These are phyloP conservation scores for Thomomys bottae DNA, from an alignment of 2,113 vertebrate species.

Conservation along the genomic window DNA sequence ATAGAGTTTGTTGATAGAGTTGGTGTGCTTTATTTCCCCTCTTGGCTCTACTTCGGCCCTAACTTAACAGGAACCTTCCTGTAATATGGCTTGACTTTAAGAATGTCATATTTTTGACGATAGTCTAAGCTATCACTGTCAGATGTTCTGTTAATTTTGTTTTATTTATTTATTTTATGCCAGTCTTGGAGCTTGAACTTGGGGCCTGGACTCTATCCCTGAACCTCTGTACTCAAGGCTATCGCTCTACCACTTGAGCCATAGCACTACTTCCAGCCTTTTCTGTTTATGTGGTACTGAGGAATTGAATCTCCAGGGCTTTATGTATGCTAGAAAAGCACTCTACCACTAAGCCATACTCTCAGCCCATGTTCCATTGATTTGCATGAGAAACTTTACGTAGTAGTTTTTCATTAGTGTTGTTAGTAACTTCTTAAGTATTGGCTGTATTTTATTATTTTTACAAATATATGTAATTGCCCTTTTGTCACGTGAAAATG, in stretches of 20 bases:
- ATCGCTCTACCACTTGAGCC: no score
- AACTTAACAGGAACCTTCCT: not conserved
- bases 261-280: no score
- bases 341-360: no score
- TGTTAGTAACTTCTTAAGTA: slow-evolving; percentile 31
- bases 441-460: not conserved
- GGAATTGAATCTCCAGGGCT: no score
- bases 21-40: not conserved
- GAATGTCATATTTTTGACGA: not conserved
- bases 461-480: not conserved
- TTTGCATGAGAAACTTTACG: slow-evolving; percentile 33
- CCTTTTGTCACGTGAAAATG: not conserved
- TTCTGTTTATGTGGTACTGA: no score
- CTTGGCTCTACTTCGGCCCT: not conserved
- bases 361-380: no score
- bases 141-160: slow-evolving; percentile 34
- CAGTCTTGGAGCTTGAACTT: no score
- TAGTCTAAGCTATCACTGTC: not conserved
- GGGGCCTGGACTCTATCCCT: no score
- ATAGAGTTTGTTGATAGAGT: not conserved
- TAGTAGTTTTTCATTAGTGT: slow-evolving; percentile 23
- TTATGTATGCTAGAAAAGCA: no score
- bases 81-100: slow-evolving; percentile 1
- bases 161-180: no score
- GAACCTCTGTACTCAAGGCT: no score